Evolutionary conservation across 2,113 vertebrate species (phyloP), one percentile per base, ranked within the genome.

Genomic region (Channa argus): DNA sequence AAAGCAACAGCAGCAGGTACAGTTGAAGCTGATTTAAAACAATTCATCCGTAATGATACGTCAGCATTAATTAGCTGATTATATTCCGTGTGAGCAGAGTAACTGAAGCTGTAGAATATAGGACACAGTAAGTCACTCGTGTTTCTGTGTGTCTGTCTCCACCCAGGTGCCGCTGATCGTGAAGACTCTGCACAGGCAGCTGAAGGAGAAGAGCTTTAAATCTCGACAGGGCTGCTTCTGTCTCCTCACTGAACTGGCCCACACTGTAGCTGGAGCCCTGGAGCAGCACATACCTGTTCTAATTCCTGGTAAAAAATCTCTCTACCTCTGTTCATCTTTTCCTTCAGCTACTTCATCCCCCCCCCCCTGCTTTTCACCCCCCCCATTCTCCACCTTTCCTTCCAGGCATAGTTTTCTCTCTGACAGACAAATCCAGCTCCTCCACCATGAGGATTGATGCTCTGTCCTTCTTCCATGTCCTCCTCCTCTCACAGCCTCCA

Each of bases 361-460:
- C 36, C 45, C 8, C 33, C 13, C 8, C 24, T 33, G 39, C 6
- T 15, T 36, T 5, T 3, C 2, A 7, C 14, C 4, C 13, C 34
- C 41, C 5, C 8, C 10, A 8, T 9, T 0, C 8, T 14, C 38
- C 38, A 36, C 8, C 10, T 46, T 56, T n/a, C 62, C 70, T 73
- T 70, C 24, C 67, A 99, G 97, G 97, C 43, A 84, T 97, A 5
- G 14, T 97, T 63, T 98, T 95, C 91, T 98, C 97, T 5, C 89
- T 99, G 86, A 93, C 88, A 0, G 97, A 99, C 82, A 96, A 95
- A 63, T 95, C 94, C 62, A 95, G 94, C 85, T 96, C 96, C 73
- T 97, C 97, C 87, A 98, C 96, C 75, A 96, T 98, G 95, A 95
- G 96, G 79, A 96, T 99, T 0, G 97, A 98, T 3, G 92, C 97